Base-by-base conservation (phyloP, 2,888 invertebrate genomes). In the Athrips mouffetella region DNA sequence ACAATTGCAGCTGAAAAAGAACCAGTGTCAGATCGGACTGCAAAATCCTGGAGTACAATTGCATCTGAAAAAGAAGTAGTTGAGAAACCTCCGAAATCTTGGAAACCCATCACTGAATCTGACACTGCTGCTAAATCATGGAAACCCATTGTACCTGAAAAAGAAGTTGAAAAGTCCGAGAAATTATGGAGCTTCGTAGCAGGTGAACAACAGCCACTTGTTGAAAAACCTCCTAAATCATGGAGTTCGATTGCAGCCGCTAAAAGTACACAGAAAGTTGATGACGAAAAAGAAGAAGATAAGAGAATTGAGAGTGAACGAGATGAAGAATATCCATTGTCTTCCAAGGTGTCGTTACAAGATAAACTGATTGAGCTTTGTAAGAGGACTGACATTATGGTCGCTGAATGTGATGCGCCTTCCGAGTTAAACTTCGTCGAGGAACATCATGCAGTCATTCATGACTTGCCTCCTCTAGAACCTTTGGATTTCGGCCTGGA, bases 211-310 rank as follows among this genome's bases (percentile, higher is more conserved):
- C 20, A 37, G 21, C 37, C 37, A 37, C 20, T 37, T 1, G 11
- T 37, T 4, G 37, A 37, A n/a, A 37, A 37, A n/a, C 37, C 75
- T 2, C 72, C 77, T 20, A 87, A 86, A 67, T 89, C 90, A 10
- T 91, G 90, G 90, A 90, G 90, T 62, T 86, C 85, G 39, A 83
- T 90, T 55, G 89, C 89, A 31, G 86, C 75, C 47, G 67, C 77
- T 11, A 83, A 79, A 59, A 75, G 48, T 54, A 54, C 63, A 29
- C 68, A 73, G 52, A 80, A 54, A 45, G 45, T 39, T n/a, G 29
- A 51, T 21, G 55, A 57, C 8, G 60, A 53, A 6, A 62, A 58
- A 47, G 31, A n/a, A n/a, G n/a, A n/a, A n/a, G 52, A 25, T 35
- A 53, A 62, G 15, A 46, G 27, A 15, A 42, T 48, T 15, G 58